Percentiles rank a stretch among this genome's conserved stretches.
phyloP scores from a whole-genome alignment of 1,140 invertebrate genomes.

The Bombus pyrosoma region DNA sequence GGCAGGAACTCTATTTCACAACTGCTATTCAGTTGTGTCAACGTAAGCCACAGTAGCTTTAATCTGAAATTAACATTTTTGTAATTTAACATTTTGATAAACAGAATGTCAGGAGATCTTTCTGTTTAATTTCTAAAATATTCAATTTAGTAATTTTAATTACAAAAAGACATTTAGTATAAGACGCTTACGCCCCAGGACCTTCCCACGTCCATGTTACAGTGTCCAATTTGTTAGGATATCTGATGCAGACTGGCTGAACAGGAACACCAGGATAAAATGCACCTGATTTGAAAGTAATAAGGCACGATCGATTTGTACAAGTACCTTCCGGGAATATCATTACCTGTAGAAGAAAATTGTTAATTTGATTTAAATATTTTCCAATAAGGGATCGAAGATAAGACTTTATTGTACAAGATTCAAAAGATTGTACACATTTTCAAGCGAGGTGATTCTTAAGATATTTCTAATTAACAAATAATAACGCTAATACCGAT shows the following conservation, averaged over 20 bases:
- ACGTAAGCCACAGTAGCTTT: constrained; percentile 93
- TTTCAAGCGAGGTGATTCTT: background rate
- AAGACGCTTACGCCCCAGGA: constrained; percentile 92
- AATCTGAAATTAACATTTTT: constrained; percentile 84
- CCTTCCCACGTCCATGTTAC: constrained; percentile 99
- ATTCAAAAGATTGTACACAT: background rate
- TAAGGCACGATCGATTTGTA: constrained; percentile 95
- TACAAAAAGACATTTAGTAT: background rate
- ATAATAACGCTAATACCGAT: background rate
- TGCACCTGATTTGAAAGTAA: constrained; percentile 97
- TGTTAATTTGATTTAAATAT: background rate
- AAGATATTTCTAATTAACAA: background rate
- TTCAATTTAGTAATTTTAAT: background rate
- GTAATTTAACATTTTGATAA: background rate
- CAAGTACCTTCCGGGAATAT: constrained; percentile 98
- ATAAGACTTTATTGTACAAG: background rate
- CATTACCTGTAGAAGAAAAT: constrained; percentile 86
- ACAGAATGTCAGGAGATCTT: background rate
- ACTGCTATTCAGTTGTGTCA: constrained; percentile 94
- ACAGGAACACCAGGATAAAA: constrained; percentile 97
- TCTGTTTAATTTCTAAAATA: no score
- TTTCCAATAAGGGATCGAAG: background rate
- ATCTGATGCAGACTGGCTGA: constrained; percentile 95
- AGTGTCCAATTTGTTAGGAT: constrained; percentile 95
- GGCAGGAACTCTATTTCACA: constrained; percentile 98